phyloP scores from a whole-genome alignment of 2,113 vertebrate genomes.

The Carassius carassius region DNA sequence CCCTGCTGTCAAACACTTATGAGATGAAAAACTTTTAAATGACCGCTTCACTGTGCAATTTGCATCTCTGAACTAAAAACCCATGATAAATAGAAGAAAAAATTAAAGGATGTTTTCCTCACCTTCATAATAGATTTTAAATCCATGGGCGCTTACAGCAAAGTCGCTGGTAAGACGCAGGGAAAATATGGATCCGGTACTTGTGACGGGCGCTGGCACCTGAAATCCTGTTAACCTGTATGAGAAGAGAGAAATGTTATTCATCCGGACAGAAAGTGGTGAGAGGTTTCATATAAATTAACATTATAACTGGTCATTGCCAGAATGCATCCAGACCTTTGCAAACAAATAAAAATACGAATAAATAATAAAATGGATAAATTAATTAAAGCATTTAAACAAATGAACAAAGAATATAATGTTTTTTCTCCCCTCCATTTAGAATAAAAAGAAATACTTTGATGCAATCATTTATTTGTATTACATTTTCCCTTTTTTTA shows the following conservation, averaged over 20 bases:
- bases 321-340: no score
- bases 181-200: slow-evolving; percentile 95
- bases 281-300: not conserved
- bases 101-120: slow-evolving; percentile 69
- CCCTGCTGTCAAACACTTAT: slow-evolving; percentile 22
- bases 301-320: not conserved
- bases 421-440: not conserved
- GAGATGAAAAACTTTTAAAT: not conserved
- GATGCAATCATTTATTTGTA: not conserved
- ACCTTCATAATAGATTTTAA: slow-evolving; percentile 98
- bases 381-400: not conserved
- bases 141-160: slow-evolving; percentile 97
- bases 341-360: no score
- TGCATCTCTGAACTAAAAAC: slow-evolving; percentile 26
- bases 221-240: slow-evolving; percentile 98
- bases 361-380: not conserved
- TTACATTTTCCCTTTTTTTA: not conserved
- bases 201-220: slow-evolving; percentile 93
- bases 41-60: not conserved
- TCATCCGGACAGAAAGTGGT: not conserved
- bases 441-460: not conserved
- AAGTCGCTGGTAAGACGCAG: slow-evolving; percentile 97
- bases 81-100: slow-evolving; percentile 21
- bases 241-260: slow-evolving; percentile 46
- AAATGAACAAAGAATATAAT: no score